phyloP scores from a whole-genome alignment of 2,113 vertebrate species.

The Anser brachyrhynchus region DNA sequence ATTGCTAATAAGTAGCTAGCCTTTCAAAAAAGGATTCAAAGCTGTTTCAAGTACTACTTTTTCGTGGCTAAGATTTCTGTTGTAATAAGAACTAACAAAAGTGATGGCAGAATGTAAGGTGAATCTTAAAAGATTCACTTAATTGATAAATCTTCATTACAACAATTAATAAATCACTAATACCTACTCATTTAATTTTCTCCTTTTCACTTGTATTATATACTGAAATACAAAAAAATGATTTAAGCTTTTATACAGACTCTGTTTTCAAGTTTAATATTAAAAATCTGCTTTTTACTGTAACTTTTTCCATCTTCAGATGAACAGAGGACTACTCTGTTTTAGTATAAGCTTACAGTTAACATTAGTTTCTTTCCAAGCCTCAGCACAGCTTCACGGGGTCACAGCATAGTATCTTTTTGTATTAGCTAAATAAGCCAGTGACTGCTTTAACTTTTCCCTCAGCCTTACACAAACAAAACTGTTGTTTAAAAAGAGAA shows the following conservation, averaged over 20 bases:
- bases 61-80: neutral
- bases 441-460: neutral
- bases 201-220: neutral
- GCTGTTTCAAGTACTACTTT: neutral
- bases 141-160: neutral
- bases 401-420: neutral
- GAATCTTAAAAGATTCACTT: neutral
- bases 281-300: neutral
- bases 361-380: neutral
- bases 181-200: neutral
- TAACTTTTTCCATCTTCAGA: neutral
- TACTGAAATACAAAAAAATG: neutral
- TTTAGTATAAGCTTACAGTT: neutral
- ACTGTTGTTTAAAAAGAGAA: neutral
- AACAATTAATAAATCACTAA: neutral
- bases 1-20: neutral
- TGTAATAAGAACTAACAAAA: neutral
- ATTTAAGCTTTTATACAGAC: neutral
- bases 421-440: neutral
- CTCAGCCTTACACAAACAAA: neutral
- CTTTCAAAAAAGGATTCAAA: rapidly evolving
- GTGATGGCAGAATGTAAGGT: neutral
- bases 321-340: neutral
- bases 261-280: neutral
- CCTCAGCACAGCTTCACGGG: neutral